phyloP scores from a whole-genome alignment of 2,888 invertebrate species.

The Carterocephalus palaemon region DNA sequence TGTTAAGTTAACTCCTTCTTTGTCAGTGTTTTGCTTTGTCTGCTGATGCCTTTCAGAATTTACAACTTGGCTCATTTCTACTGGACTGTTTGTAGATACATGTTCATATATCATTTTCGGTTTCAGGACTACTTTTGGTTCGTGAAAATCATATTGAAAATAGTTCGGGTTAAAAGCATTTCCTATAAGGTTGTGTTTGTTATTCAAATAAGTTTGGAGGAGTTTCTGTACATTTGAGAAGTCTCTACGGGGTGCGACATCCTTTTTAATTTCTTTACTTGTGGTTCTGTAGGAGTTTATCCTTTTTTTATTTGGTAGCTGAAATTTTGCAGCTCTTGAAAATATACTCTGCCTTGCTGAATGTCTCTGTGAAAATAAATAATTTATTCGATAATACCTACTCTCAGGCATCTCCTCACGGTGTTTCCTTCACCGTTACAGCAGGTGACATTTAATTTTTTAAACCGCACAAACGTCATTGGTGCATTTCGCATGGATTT shows the following conservation, averaged over 20 bases:
- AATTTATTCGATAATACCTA: not conserved
- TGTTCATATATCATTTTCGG: not conserved
- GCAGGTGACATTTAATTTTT: too few species aligned
- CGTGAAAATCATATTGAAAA: slow-evolving; percentile 3
- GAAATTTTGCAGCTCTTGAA: slow-evolving; percentile 30
- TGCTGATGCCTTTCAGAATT: not conserved
- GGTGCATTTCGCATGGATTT: too few species aligned
- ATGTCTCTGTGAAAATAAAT: slow-evolving; percentile 27
- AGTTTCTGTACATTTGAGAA: slow-evolving; percentile 46
- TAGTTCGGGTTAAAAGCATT: not conserved
- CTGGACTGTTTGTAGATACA: not conserved
- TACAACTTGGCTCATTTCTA: not conserved
- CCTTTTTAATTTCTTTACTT: slow-evolving; percentile 34
- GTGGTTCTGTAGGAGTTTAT: slow-evolving; percentile 5
- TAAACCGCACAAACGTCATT: too few species aligned
- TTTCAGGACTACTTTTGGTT: not conserved
- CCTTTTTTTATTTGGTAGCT: slow-evolving; percentile 27
- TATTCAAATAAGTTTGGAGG: slow-evolving; percentile 43
- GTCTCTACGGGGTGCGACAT: slow-evolving; percentile 50
- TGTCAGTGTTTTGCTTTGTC: not conserved
- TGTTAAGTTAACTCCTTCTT: slow-evolving; percentile 10
- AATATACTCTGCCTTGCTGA: slow-evolving; percentile 29
- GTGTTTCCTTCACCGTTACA: too few species aligned
- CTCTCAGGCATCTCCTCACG: too few species aligned
- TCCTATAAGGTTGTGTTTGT: slow-evolving; percentile 28